Evolutionary conservation across 2,888 invertebrate genomes (phyloP), one percentile per base, ranked within the genome.

Genomic region (Andrena marginata): DNA sequence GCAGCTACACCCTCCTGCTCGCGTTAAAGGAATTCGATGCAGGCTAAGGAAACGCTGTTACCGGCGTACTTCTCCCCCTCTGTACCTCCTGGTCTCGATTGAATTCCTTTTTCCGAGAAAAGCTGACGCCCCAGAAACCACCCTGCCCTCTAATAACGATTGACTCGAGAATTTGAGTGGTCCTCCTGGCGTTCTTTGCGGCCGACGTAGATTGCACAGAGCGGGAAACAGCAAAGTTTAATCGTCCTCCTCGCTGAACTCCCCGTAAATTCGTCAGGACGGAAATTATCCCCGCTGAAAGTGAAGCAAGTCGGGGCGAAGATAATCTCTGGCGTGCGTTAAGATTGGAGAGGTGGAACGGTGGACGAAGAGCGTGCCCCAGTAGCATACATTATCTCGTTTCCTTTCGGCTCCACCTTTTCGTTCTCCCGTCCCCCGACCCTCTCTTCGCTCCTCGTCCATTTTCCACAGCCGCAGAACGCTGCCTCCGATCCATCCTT

Each of bases 301-400:
- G 59, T 20, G 35, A 56, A 51, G 60, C 74, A 62, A 42, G 78
- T 59, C 67, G 59, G n/a, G n/a, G 13, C 64, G 77, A 68, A 76
- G 83, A 89, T 80, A 84, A 85, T 87, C 86, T 77, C 54, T 62
- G 77, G 65, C 68, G 77, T 56, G 75, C 80, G 82, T 85, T 87
- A 84, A 87, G 87, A 88, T 87, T 85, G 70, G 85, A 87, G 87
- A 85, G 75, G 71, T 80, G 70, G 80, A 54, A 23, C 62, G 26
- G 54, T 33, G 56, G 51, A 71, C 26, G 67, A 60, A 54, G 78
- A 85, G 73, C 82, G 74, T 90, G 90, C 84, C 89, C 90, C 87
- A 89, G 87, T 91, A 85, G 90, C 89, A 91, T 89, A 89, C 89
- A 91, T 92, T 91, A 90, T 89, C 82, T 68, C 78, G 77, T 80